Conservation (phyloP, 2,113 vertebrate species). For the Platanista minor region DNA sequence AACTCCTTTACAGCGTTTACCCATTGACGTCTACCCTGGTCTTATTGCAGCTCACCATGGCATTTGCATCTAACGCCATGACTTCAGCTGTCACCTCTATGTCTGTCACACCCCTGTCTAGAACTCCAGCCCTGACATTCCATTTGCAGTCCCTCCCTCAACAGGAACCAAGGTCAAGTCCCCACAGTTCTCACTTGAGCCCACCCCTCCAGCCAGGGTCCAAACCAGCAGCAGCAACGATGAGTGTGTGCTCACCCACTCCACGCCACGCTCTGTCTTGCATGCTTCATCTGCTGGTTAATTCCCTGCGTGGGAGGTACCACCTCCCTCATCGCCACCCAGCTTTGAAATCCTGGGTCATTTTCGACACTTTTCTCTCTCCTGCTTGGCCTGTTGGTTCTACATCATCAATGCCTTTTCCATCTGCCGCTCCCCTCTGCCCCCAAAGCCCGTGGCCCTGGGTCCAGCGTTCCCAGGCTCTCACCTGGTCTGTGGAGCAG, state of each 20-base stretch:
- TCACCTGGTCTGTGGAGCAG: neutral
- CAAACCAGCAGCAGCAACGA: neutral
- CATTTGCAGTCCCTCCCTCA: neutral
- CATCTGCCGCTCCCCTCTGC: neutral
- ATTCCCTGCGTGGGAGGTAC: neutral
- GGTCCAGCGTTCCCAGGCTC: neutral
- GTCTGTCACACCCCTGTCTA: neutral
- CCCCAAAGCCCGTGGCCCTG: neutral
- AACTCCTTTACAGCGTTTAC: rapidly evolving
- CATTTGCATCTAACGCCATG: neutral
- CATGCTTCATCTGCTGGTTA: too few species aligned
- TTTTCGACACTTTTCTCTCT: neutral
- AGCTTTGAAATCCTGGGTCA: neutral
- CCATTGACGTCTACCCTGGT: neutral
- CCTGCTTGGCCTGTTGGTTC: neutral
- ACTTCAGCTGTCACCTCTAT: too few species aligned
- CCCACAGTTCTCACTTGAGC: neutral
- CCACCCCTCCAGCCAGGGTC: neutral
- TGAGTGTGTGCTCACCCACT: neutral
- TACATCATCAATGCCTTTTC: neutral
- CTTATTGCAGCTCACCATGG: neutral
- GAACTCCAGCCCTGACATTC: neutral
- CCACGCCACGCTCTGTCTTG: rapidly evolving
- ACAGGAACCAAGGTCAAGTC: neutral
- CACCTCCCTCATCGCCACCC: neutral